These are phyloP conservation scores for Pogonocichla stellata DNA, from an alignment of 2,113 vertebrate species.

Conservation along the genomic window DNA sequence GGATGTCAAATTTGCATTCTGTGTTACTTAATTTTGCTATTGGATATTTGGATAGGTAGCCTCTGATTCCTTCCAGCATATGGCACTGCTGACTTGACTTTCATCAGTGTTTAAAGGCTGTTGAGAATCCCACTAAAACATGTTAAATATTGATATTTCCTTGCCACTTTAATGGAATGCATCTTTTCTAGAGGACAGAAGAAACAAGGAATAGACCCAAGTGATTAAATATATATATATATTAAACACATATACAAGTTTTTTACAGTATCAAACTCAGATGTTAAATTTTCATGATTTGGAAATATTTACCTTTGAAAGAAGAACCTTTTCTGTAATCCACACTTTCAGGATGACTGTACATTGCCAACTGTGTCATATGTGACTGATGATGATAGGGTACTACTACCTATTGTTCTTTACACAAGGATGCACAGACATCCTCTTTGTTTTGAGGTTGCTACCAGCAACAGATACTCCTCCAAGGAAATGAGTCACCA, in stretches of 20 bases:
- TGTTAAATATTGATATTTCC: not conserved
- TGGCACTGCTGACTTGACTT: not conserved
- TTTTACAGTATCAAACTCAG: not conserved
- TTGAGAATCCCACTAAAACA: not conserved
- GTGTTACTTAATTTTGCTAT: not conserved
- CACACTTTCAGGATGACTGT: rapidly evolving
- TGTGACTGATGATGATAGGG: not conserved
- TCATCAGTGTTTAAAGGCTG: not conserved
- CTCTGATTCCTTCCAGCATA: not conserved
- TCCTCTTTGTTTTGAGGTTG: not conserved
- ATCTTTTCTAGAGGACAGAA: not conserved
- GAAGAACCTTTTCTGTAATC: not conserved
- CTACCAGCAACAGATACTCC: not conserved
- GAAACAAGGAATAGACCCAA: not conserved
- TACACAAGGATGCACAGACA: not conserved
- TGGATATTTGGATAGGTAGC: not conserved
- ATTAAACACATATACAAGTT: not conserved
- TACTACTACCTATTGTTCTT: not conserved
- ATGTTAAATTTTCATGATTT: not conserved
- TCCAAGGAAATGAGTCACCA: not conserved
- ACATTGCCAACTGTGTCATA: rapidly evolving
- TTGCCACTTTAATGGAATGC: not conserved
- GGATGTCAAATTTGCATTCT: not conserved
- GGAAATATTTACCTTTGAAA: not conserved
- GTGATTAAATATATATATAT: not conserved